phyloP scores from a whole-genome alignment of 2,113 vertebrate genomes.

The Caracal caracal region DNA sequence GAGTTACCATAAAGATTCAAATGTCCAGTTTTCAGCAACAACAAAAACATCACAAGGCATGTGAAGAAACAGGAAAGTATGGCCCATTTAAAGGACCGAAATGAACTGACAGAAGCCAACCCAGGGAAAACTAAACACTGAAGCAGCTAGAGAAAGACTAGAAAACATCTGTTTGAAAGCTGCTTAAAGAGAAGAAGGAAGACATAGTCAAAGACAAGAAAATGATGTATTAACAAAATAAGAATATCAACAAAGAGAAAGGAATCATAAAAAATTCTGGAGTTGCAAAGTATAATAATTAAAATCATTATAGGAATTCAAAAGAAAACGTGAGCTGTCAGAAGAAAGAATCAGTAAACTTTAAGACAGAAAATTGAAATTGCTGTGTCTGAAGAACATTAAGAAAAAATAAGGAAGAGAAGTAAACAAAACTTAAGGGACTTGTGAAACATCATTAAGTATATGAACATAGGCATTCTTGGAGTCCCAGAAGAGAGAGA shows the following conservation, averaged over 20 bases:
- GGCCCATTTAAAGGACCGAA: neutral
- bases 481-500: neutral
- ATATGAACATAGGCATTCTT: neutral
- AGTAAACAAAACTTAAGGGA: neutral
- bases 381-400: neutral
- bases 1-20: neutral
- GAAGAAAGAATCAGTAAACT: neutral
- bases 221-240: neutral
- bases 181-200: neutral
- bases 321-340: neutral
- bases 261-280: neutral
- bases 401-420: neutral
- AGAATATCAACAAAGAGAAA: neutral
- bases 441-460: neutral
- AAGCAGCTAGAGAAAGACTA: neutral
- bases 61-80: neutral
- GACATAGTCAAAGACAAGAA: neutral
- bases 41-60: neutral
- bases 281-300: neutral
- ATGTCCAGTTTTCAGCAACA: neutral
- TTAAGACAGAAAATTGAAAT: neutral
- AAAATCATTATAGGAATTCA: neutral
- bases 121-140: neutral
- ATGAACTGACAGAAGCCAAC: neutral
- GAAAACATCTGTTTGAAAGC: neutral